Conservation (phyloP, 2,113 vertebrate genomes). For the Caloenas nicobarica region DNA sequence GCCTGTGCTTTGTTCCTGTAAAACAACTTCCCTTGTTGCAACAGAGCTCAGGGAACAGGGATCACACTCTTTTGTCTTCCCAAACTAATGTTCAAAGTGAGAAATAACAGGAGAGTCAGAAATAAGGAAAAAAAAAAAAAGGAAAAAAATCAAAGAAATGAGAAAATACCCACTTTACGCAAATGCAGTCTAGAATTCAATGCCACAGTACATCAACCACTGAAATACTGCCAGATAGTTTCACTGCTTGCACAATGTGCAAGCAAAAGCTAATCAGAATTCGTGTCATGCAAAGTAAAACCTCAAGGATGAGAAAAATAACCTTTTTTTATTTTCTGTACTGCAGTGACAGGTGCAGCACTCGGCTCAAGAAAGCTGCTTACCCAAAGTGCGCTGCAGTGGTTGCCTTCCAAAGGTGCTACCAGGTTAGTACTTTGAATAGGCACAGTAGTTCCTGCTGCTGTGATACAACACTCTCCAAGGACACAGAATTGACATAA, state of each 20-base stretch:
- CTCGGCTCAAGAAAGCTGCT: neutral
- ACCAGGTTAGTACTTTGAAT: neutral
- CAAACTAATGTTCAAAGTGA: neutral
- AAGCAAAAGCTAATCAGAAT: neutral
- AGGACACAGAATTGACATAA: neutral
- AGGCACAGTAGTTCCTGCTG: neutral
- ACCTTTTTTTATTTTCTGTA: neutral
- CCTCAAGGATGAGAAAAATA: neutral
- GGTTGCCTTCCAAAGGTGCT: no score
- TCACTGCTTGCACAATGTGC: neutral
- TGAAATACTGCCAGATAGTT: neutral
- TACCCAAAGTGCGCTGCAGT: neutral
- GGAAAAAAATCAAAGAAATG: neutral
- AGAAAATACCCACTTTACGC: neutral
- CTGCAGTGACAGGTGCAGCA: neutral
- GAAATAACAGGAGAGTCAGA: neutral
- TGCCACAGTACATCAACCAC: neutral
- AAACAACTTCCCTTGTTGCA: neutral
- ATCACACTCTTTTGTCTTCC: neutral
- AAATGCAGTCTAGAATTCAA: neutral
- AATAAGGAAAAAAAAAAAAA: neutral
- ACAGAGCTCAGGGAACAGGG: neutral
- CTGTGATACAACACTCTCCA: neutral
- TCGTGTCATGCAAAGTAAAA: neutral
- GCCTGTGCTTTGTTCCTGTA: neutral